Evolutionary conservation across 2,113 vertebrate species (phyloP), one percentile per base, ranked within the genome.

Genomic region (Pelmatolapia mariae): DNA sequence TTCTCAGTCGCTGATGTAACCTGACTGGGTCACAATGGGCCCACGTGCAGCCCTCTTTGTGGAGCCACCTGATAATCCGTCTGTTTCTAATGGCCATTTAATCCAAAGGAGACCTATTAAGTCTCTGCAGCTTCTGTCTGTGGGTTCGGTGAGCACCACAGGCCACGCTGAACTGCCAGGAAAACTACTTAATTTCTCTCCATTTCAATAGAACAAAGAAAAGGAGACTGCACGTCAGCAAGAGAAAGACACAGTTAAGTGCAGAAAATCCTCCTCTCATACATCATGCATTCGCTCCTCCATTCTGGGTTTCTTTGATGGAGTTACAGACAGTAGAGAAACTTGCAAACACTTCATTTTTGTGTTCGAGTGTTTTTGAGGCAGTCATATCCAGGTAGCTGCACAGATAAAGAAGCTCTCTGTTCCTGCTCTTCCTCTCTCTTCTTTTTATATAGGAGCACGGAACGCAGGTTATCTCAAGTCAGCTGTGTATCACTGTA

Each of bases 1-100:
- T 95, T 95, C 94, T 57, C 93, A 89, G 96, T 92, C 95, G 61
- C 92, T 93, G 92, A 94, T 95, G 94, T 93, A 94, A 93, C 61
- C 89, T 43, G 63, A 68, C 86, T 56, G 83, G 43, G 81, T 83
- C 88, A 88, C 88, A 87, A 22, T 86, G 87, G 84, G 61, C 11
- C 86, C 83, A 83, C 83, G 56, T 89, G 86, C 84, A 61, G 80
- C 57, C 66, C 89, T 81, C 83, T 89, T 89, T 88, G 66, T 87
- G 91, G 85, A 81, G 90, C 82, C 82, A 31, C 71, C 29, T 66
- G 71, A 19, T 91, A 87, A 91, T 88, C 85, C 5, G 83, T 87
- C 93, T 91, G 93, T 45, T 84, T 80, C 85, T 90, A 54, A 93
- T 89, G 82, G 53, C 88, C 86, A 80, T 80, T 87, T 90, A 91